phyloP scores from a whole-genome alignment of 2,888 invertebrate genomes.

The Meteorus colon region DNA sequence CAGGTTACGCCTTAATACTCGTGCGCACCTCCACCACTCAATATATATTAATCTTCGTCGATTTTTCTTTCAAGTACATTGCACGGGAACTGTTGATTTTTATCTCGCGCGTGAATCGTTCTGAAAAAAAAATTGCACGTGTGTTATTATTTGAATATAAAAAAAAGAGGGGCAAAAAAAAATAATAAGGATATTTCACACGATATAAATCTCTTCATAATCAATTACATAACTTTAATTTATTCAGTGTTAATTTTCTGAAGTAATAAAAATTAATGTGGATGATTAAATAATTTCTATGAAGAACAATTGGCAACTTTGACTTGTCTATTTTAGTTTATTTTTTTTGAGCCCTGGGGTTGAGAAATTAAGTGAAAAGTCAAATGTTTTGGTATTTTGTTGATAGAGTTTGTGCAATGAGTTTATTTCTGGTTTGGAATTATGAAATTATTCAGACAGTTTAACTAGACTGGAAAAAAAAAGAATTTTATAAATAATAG shows the following conservation, averaged over 20 bases:
- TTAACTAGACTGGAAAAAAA: too few species aligned
- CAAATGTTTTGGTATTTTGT: too few species aligned
- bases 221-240: neutral
- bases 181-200: neutral
- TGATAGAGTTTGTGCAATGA: too few species aligned
- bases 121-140: neutral
- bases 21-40: neutral
- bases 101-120: neutral
- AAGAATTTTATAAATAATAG: too few species aligned
- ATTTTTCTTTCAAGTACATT: neutral
- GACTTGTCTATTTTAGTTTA: too few species aligned
- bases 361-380: too few species aligned
- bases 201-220: neutral
- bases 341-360: too few species aligned
- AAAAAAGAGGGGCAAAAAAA: neutral
- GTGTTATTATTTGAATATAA: too few species aligned
- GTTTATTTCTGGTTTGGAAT: too few species aligned
- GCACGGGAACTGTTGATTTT: neutral
- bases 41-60: neutral
- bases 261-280: neutral
- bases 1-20: neutral
- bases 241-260: constrained; percentile 38
- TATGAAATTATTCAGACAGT: too few species aligned
- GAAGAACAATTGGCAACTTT: too few species aligned
- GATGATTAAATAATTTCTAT: neutral